Evolutionary conservation across 2,888 invertebrate genomes (phyloP).

Genomic region (Dasypolia templi): DNA sequence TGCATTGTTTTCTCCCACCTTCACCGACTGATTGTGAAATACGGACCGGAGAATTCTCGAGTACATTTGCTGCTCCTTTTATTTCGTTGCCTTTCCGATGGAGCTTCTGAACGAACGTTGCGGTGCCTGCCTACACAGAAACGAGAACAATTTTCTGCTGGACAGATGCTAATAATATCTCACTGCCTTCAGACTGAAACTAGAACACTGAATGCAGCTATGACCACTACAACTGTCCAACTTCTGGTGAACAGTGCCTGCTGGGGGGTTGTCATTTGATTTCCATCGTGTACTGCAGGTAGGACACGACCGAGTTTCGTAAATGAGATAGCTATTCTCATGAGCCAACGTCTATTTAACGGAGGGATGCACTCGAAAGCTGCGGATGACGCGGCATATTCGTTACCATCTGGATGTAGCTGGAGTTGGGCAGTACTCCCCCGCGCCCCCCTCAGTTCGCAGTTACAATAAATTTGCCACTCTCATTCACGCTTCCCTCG

Average conservation of each 20-base stretch:
- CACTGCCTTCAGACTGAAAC: constrained; percentile 20
- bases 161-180: background rate
- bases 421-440: constrained; percentile 12
- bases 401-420: constrained; percentile 47
- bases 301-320: constrained; percentile 34
- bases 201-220: constrained; percentile 22
- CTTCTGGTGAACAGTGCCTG: constrained; percentile 18
- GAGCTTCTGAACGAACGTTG: background rate
- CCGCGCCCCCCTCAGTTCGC: constrained; percentile 16
- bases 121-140: background rate
- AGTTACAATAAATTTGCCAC: constrained; percentile 58
- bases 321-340: constrained; percentile 52
- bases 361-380: constrained; percentile 57
- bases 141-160: background rate
- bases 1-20: constrained; percentile 43
- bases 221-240: constrained; percentile 17
- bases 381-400: constrained; percentile 58
- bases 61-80: constrained; percentile 10
- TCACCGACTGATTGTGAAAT: constrained; percentile 25
- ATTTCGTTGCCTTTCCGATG: constrained; percentile 3
- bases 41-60: constrained; percentile 11
- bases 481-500: constrained; percentile 58
- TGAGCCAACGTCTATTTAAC: constrained; percentile 57
- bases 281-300: constrained; percentile 27
- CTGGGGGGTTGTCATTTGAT: constrained; percentile 26